Evolutionary conservation across 1,140 invertebrate genomes (phyloP).

Genomic region (Brachionus rubens): DNA sequence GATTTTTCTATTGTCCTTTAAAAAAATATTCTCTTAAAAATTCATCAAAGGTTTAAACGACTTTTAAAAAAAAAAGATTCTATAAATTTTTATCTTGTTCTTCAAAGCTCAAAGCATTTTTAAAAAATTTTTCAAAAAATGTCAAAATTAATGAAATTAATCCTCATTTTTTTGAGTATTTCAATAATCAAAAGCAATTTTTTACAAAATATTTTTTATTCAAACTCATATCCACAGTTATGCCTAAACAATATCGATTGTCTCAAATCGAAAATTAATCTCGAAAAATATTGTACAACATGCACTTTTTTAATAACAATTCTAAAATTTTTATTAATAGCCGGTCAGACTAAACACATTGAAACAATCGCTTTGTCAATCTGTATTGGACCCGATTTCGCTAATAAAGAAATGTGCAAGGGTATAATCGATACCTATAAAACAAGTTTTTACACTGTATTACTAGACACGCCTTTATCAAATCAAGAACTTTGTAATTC

Average conservation of each 20-base stretch:
- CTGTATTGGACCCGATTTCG: background rate
- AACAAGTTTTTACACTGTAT: background rate
- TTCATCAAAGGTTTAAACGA: no score
- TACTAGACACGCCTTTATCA: background rate
- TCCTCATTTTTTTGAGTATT: no score
- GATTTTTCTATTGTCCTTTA: no score
- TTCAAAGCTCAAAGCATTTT: no score
- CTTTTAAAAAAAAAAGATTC: no score
- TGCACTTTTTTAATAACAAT: background rate
- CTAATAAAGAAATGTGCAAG: background rate
- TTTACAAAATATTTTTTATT: no score
- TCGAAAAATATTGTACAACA: background rate
- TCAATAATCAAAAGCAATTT: no score
- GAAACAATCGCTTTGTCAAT: background rate
- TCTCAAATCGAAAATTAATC: background rate
- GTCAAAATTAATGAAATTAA: no score
- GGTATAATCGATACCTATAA: background rate
- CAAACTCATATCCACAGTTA: background rate
- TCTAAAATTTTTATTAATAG: background rate
- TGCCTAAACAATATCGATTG: background rate
- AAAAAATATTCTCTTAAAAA: no score
- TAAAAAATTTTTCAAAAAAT: no score
- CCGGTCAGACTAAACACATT: background rate
- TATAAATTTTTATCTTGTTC: no score
- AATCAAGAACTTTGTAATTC: conserved; percentile 1